A percentile compares a stretch with the other conserved stretches of the same genome.
Evolutionary conservation across 2,797 vertebrate species (phyloP).

Genomic region (Capromys pilorides): DNA sequence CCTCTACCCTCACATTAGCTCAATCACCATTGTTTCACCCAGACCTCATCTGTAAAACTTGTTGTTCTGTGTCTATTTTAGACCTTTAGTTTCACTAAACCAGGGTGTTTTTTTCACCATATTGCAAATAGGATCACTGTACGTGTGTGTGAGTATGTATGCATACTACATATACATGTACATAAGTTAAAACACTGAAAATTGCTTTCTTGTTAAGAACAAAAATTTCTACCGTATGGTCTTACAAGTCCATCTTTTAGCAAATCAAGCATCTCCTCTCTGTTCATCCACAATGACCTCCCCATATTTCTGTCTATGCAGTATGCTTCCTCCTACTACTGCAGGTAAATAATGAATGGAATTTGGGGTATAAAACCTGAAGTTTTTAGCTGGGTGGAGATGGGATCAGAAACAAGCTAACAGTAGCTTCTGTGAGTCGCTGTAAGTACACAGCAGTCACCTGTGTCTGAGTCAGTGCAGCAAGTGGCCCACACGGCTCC

Average conservation of each 20-base stretch:
- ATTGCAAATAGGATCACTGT: neutral
- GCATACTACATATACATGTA: neutral
- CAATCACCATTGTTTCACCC: neutral
- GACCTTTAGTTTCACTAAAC: conserved; percentile 28
- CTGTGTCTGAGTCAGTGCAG: neutral
- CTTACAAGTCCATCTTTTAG: neutral
- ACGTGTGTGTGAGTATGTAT: neutral
- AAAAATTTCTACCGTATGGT: neutral
- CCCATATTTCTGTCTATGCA: neutral
- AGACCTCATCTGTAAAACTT: neutral
- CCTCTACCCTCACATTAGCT: neutral
- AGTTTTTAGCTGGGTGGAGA: neutral
- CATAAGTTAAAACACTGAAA: neutral
- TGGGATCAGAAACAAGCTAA: conserved; percentile 28
- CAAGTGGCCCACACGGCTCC: neutral
- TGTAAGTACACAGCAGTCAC: neutral
- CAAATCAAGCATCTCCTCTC: neutral
- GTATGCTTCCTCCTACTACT: neutral
- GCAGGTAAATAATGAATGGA: conserved; percentile 13
- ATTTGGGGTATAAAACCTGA: neutral
- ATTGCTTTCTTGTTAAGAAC: conserved; percentile 7
- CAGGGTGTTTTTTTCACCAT: neutral
- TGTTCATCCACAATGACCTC: neutral
- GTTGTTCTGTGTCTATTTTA: neutral
- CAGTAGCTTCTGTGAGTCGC: neutral